Evolutionary conservation across 2,113 vertebrate species (phyloP).

Genomic region (Felis chaus): DNA sequence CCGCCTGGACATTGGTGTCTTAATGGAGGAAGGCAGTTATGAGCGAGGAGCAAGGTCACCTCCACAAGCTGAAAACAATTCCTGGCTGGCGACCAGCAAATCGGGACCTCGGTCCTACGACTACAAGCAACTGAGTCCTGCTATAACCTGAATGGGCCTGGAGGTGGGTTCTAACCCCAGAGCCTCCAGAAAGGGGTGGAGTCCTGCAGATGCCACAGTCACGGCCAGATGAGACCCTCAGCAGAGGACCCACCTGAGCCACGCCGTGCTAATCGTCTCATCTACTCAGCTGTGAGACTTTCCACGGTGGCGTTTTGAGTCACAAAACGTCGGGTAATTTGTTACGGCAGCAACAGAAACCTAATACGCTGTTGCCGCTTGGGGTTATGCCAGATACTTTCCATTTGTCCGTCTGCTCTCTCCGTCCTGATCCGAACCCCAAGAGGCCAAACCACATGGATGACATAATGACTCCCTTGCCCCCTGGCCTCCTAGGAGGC

Average conservation of each 20-base stretch:
- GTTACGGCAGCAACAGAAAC: not conserved
- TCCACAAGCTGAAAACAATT: not conserved
- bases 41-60: not conserved
- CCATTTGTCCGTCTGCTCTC: not conserved
- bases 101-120: not conserved
- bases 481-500: not conserved
- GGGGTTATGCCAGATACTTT: not conserved
- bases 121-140: not conserved
- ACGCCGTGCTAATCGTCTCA: not conserved
- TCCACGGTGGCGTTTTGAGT: not conserved
- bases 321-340: not conserved
- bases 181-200: not conserved
- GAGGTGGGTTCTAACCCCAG: not conserved
- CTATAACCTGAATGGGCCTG: not conserved
- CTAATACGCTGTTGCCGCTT: not conserved
- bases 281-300: not conserved
- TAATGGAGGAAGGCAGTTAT: not conserved
- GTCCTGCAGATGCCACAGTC: not conserved
- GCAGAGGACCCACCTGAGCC: not conserved
- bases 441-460: not conserved
- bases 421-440: not conserved
- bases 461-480: not conserved
- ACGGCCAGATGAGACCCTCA: not conserved
- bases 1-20: fast-evolving
- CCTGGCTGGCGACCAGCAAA: not conserved